Percentiles rank a stretch among this genome's conserved stretches.
These are phyloP conservation scores for Xestia c-nigrum DNA, from an alignment of 2,888 invertebrate species.

Conservation along the genomic window DNA sequence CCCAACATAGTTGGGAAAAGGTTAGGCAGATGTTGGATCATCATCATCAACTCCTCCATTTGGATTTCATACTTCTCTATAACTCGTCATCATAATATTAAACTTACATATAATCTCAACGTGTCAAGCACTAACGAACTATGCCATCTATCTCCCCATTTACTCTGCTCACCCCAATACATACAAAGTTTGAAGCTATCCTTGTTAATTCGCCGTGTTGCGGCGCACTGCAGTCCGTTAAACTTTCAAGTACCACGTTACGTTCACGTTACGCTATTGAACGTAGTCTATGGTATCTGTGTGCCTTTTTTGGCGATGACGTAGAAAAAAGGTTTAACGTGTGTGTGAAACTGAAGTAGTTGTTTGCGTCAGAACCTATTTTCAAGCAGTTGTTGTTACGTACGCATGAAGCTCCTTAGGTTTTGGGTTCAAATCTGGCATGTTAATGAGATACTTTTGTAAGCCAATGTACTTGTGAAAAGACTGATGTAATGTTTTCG, in stretches of 20 bases:
- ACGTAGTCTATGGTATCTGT: slow-evolving; percentile 30
- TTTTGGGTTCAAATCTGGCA: neutral
- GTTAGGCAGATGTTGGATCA: too few species aligned
- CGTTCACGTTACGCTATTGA: slow-evolving; percentile 39
- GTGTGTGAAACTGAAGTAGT: slow-evolving; percentile 11
- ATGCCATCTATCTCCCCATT: neutral
- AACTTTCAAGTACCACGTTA: slow-evolving; percentile 50
- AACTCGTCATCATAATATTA: too few species aligned
- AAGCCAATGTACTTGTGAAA: neutral
- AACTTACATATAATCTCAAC: too few species aligned
- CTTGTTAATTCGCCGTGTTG: slow-evolving; percentile 53
- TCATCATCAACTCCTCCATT: too few species aligned
- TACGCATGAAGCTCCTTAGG: neutral
- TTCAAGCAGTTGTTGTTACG: neutral
- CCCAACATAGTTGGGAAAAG: too few species aligned
- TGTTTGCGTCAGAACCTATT: slow-evolving; percentile 43
- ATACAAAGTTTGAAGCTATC: slow-evolving; percentile 27
- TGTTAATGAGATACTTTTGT: neutral
- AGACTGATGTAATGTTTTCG: neutral
- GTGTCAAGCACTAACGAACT: neutral
- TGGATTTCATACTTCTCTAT: too few species aligned
- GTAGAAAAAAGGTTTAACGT: slow-evolving; percentile 14
- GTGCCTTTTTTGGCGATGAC: slow-evolving; percentile 27
- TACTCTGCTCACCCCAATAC: neutral
- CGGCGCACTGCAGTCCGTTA: slow-evolving; percentile 60